Conservation (phyloP, 2,888 invertebrate species). For the Lumbricus terrestris region DNA sequence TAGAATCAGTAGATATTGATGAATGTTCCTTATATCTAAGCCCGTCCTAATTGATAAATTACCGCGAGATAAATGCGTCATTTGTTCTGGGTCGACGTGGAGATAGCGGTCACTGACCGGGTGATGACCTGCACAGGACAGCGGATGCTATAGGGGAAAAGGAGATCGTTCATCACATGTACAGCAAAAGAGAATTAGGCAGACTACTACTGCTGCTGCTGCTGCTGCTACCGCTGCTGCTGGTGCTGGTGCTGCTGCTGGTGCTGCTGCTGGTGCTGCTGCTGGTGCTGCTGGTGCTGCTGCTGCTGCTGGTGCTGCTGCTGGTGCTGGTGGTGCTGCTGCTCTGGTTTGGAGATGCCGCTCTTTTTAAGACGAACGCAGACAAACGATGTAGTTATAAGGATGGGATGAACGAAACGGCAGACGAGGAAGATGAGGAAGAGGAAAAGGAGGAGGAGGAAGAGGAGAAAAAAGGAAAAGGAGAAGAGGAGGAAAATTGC, state of each 20-base stretch:
- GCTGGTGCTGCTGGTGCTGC: too few relatives aligned
- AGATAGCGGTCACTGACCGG: background rate
- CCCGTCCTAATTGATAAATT: background rate
- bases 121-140: background rate
- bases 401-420: too few relatives aligned
- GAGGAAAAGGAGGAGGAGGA: background rate
- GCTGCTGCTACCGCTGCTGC: too few relatives aligned
- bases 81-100: constrained; percentile 3
- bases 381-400: too few relatives aligned
- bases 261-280: too few relatives aligned
- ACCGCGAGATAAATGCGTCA: background rate
- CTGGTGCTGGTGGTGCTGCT: too few relatives aligned
- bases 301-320: too few relatives aligned
- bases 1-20: background rate
- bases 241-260: too few relatives aligned
- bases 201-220: too few relatives aligned
- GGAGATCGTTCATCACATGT: background rate
- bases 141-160: background rate
- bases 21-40: background rate
- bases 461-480: background rate
- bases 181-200: background rate
- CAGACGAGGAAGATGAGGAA: too few relatives aligned
- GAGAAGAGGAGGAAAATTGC: background rate
- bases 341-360: background rate
- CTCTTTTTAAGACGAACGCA: background rate